Conservation (phyloP, 2,888 invertebrate genomes). For the Ichneumon xanthorius region DNA sequence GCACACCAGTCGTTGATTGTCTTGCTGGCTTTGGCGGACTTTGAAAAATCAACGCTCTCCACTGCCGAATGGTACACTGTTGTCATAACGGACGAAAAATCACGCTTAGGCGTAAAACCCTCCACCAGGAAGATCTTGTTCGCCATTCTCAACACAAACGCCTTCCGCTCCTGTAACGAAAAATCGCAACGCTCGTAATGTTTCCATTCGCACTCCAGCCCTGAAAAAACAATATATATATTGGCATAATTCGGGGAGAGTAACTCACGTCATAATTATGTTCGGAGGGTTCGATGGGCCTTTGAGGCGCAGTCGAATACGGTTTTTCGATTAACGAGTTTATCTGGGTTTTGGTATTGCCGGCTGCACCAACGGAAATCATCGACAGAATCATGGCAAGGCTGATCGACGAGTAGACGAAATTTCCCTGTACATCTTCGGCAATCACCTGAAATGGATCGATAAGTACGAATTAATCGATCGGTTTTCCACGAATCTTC, state of each 20-base stretch:
- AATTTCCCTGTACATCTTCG: slow-evolving; percentile 67
- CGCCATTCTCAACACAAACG: slow-evolving; percentile 85
- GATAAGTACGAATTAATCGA: no score
- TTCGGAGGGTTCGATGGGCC: no score
- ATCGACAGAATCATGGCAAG: slow-evolving; percentile 78
- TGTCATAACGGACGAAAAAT: slow-evolving; percentile 86
- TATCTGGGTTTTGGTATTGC: slow-evolving; percentile 68
- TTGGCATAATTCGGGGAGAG: slow-evolving; percentile 51
- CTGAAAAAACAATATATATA: no score
- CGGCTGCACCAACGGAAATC: slow-evolving; percentile 76
- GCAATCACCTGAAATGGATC: slow-evolving; percentile 66
- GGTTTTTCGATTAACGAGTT: no score
- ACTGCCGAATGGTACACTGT: slow-evolving; percentile 86
- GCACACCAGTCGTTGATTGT: slow-evolving; percentile 93
- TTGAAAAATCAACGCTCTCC: slow-evolving; percentile 87
- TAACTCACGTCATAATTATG: no score
- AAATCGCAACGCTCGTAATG: not conserved
- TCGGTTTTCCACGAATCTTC: no score
- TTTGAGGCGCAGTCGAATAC: no score
- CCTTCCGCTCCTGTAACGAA: slow-evolving; percentile 16
- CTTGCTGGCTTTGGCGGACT: slow-evolving; percentile 82
- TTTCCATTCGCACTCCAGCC: not conserved
- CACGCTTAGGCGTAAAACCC: slow-evolving; percentile 84
- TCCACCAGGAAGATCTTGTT: slow-evolving; percentile 89
- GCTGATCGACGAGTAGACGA: slow-evolving; percentile 80